phyloP scores from a whole-genome alignment of 2,797 vertebrate species.

The Trachops cirrhosus region DNA sequence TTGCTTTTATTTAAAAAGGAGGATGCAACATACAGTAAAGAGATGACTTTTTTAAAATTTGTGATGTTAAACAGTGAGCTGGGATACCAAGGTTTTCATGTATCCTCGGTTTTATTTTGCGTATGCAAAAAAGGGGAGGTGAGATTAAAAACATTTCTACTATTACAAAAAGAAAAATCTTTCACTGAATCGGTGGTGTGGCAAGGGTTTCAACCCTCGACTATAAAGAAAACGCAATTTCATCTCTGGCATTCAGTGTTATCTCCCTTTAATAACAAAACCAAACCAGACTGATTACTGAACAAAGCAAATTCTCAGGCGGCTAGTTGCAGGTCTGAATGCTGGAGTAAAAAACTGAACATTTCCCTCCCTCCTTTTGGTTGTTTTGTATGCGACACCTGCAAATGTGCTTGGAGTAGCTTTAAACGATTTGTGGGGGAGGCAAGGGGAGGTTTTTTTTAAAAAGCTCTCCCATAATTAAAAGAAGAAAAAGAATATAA shows the following conservation, averaged over 20 bases:
- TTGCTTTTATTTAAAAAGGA: slow-evolving; percentile 69
- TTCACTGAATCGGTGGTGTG: slow-evolving; percentile 35
- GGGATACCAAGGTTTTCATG: slow-evolving; percentile 42
- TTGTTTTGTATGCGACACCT: slow-evolving; percentile 33
- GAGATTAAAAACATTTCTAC: slow-evolving; percentile 61
- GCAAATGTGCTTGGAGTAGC: not conserved
- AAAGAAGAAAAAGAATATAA: slow-evolving; percentile 36
- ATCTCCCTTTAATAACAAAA: slow-evolving; percentile 78
- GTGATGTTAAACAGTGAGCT: slow-evolving; percentile 51
- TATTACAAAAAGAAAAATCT: slow-evolving; percentile 43
- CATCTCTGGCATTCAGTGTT: slow-evolving; percentile 70
- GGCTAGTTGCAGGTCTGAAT: slow-evolving; percentile 44
- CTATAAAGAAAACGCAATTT: slow-evolving; percentile 73
- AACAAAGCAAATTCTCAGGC: slow-evolving; percentile 77
- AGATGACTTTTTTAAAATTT: slow-evolving; percentile 70
- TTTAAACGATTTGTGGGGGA: not conserved
- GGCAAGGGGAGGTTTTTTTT: not conserved
- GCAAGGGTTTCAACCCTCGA: slow-evolving; percentile 65
- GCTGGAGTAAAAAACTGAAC: slow-evolving; percentile 19
- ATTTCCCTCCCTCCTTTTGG: not conserved
- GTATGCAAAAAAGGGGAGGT: not conserved
- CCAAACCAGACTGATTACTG: slow-evolving; percentile 64
- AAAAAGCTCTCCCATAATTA: not conserved
- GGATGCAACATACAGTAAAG: slow-evolving; percentile 24
- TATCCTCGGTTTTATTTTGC: slow-evolving; percentile 34